Percentiles rank a stretch among this genome's conserved stretches.
These are phyloP conservation scores for Lycaon pictus DNA, from an alignment of 2,113 vertebrate genomes.

Conservation along the genomic window DNA sequence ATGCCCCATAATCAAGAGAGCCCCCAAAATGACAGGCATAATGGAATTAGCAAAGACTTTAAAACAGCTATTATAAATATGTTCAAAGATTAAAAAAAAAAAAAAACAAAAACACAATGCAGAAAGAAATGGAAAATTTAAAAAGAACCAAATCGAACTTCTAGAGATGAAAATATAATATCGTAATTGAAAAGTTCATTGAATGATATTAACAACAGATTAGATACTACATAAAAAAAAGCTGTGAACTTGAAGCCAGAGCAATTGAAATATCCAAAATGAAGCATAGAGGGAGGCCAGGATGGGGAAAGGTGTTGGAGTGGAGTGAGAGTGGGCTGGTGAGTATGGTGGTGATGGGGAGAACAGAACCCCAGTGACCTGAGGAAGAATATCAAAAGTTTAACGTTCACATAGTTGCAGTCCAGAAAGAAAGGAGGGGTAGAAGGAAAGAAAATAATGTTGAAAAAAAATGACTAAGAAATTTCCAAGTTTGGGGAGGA, in stretches of 20 bases:
- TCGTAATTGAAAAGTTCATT: neutral
- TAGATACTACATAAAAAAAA: neutral
- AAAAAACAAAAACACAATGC: neutral
- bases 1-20: neutral
- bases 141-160: neutral
- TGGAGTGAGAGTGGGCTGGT: neutral
- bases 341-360: neutral
- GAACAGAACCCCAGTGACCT: neutral
- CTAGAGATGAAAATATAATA: neutral
- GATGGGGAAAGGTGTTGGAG: neutral
- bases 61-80: constrained; percentile 12
- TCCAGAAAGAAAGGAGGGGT: neutral
- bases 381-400: neutral
- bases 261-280: neutral
- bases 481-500: neutral
- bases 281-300: neutral
- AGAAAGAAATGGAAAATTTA: neutral
- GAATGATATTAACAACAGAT: neutral
- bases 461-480: neutral
- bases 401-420: neutral
- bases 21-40: neutral
- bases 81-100: neutral
- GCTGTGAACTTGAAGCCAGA: neutral
- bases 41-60: neutral
- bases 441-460: neutral